Base-by-base conservation (phyloP, 2,113 vertebrate species). In the Aspidoscelis tigris region DNA sequence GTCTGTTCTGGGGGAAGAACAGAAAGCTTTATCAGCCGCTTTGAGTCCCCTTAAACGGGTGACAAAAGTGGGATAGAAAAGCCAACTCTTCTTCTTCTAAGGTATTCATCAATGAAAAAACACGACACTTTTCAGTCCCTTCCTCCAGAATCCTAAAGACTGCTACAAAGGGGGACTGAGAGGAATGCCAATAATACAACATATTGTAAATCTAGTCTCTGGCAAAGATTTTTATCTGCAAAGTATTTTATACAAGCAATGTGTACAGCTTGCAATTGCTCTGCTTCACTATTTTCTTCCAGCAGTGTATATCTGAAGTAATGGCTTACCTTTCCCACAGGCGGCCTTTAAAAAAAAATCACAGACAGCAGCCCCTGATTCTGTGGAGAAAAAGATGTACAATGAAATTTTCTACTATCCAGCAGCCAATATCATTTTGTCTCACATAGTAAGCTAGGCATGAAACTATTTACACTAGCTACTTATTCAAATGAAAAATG, bases 311-410 rank as follows among this genome's bases (percentile, higher is more conserved):
- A 68, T 0, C 55, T 9, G 33, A 58, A 68, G 8, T 24, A 5
- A 16, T 50, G 2, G 90, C 94, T 96, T 96, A 97, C 99, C 99
- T 98, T 99, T 99, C 83, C 97, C 89, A 94, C 99, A 99, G 2
- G 98, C 96, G 2, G 98, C 98, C 92, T 97, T 98, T 96, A 99
- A 95, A 94, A 99, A 99, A 89, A 97, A 99, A 92, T 99, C 98
- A 64, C 99, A 99, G 43, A 99, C 99, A 82, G 98, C 99, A 50
- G 99, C 98, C 0, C 98, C 98, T 0, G 98, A 99, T 82, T 99
- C 99, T 99, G 94, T 0, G 86, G 83, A 84, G 80, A 94, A 86
- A 70, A 80, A 88, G 5, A 82, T 0, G 43, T 0, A 58, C 6
- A 83, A 41, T 26, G 44, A 81, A 61, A 3, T 53, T 41, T 33